Conservation (phyloP, 2,888 invertebrate species). For the Eristalis tenax region DNA sequence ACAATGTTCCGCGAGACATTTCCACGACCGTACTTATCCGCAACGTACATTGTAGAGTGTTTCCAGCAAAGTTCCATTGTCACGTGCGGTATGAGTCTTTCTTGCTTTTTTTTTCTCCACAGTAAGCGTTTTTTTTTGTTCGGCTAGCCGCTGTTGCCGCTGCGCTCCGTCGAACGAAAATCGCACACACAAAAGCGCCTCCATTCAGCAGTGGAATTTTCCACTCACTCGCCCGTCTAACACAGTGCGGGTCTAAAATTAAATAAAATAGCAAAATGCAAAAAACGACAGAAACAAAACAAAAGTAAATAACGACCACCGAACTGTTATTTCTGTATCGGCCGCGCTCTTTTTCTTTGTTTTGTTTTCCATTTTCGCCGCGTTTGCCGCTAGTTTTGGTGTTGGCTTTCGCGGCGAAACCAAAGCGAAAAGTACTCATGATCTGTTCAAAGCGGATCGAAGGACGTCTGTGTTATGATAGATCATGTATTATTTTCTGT, state of each 20-base stretch:
- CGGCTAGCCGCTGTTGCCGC: background rate
- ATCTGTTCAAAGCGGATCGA: background rate
- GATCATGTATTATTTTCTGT: constrained; percentile 16
- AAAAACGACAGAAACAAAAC: constrained; percentile 6
- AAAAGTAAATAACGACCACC: background rate
- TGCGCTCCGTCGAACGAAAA: constrained; percentile 20
- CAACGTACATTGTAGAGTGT: background rate
- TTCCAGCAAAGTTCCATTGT: constrained; percentile 52
- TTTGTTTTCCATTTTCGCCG: constrained; percentile 4
- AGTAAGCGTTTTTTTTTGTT: constrained; percentile 33
- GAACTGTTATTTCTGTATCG: constrained; percentile 26
- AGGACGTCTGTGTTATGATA: constrained; percentile 15
- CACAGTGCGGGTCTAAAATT: constrained; percentile 50
- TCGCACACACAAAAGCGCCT: constrained; percentile 46
- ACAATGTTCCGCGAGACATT: background rate
- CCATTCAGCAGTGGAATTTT: constrained; percentile 59
- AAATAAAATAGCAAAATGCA: constrained; percentile 31
- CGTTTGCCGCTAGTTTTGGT: background rate
- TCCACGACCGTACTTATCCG: constrained; percentile 22
- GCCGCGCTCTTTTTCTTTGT: background rate
- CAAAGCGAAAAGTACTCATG: constrained; percentile 29
- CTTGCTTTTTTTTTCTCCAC: constrained; percentile 22
- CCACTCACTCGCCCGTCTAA: constrained; percentile 44
- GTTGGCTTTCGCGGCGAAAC: constrained; percentile 17
- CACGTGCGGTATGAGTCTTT: constrained; percentile 31